Conservation (phyloP, 2,888 invertebrate species). For the Micoletzkya japonica region DNA sequence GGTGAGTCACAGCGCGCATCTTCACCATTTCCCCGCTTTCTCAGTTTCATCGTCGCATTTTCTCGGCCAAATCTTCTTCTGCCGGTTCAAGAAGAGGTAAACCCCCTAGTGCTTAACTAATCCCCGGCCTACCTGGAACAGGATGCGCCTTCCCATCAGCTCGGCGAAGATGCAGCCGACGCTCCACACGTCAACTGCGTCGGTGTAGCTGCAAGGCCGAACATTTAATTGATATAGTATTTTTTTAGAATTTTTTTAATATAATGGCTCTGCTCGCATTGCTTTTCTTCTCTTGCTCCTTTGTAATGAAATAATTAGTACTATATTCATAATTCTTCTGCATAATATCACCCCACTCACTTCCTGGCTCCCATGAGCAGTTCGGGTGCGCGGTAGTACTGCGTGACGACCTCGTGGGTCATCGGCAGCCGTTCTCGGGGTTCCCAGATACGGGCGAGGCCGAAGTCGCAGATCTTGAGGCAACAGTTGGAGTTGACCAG, state of each 20-base stretch:
- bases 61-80: neutral
- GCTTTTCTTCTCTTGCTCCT: too few relatives aligned
- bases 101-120: neutral
- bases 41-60: neutral
- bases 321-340: neutral
- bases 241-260: too few relatives aligned
- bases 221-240: neutral
- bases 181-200: constrained; percentile 97
- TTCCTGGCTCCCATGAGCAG: constrained; percentile 92
- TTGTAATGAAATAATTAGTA: neutral
- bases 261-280: too few relatives aligned
- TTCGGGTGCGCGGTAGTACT: constrained; percentile 98
- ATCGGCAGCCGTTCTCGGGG: constrained; percentile 88
- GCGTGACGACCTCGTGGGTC: constrained; percentile 99
- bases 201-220: constrained; percentile 84
- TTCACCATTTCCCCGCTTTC: neutral
- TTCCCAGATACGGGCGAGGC: constrained; percentile 94
- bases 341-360: constrained; percentile 29
- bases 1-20: too few relatives aligned
- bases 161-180: constrained; percentile 99
- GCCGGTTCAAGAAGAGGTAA: neutral
- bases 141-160: constrained; percentile 87
- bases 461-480: constrained; percentile 99
- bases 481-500: constrained; percentile 99
- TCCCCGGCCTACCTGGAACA: constrained; percentile 76